A percentile compares a stretch with the other conserved stretches of the same genome.
phyloP scores from a whole-genome alignment of 2,797 vertebrate genomes.

The Artibeus jamaicensis region DNA sequence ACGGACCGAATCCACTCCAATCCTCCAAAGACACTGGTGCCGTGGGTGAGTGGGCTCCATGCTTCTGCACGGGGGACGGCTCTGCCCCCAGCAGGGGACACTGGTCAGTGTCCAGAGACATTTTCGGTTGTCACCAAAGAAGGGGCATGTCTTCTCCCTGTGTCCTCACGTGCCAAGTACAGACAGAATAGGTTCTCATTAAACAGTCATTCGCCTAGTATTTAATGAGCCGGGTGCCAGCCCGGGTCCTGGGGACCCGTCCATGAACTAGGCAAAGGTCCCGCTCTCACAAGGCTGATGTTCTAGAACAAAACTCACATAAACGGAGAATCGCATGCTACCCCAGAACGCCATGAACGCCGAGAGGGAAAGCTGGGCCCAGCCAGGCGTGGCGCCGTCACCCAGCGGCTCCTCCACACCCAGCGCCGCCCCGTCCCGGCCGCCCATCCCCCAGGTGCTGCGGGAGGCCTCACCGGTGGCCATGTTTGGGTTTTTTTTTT shows the following conservation, averaged over 20 bases:
- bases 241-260: not conserved
- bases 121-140: not conserved
- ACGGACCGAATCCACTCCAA: not conserved
- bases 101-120: not conserved
- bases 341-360: rapidly evolving
- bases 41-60: rapidly evolving
- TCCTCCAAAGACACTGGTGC: not conserved
- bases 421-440: rapidly evolving
- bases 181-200: not conserved
- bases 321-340: not conserved
- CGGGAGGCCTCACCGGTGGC: not conserved
- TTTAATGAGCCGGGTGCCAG: not conserved
- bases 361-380: not conserved
- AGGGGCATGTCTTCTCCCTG: not conserved
- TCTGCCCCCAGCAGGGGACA: no score
- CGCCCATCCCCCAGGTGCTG: not conserved
- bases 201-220: not conserved
- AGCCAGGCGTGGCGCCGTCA: rapidly evolving
- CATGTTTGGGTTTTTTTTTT: not conserved
- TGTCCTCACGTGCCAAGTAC: not conserved
- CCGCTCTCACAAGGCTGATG: not conserved
- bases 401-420: not conserved
- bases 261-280: not conserved
- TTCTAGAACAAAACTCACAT: not conserved
- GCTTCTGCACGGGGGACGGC: not conserved